Evolutionary conservation across 2,797 vertebrate genomes (phyloP).

Genomic region (Coregonus suidteri): DNA sequence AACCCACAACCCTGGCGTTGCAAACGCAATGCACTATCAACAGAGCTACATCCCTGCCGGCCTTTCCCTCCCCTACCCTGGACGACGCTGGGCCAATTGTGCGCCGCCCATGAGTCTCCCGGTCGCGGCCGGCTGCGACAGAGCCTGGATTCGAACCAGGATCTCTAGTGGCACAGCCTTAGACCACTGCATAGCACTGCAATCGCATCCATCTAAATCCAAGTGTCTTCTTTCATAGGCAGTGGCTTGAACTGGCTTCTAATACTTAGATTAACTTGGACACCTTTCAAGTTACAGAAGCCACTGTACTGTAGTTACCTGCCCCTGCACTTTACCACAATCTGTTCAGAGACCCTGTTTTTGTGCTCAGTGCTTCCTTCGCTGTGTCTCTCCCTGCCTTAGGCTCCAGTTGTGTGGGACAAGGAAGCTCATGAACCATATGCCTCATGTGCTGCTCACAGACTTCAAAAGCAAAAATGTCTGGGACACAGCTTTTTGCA

Average conservation of each 20-base stretch:
- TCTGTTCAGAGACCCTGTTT: not conserved
- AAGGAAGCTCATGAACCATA: slow-evolving; percentile 3
- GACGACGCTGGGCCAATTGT: too few relatives aligned
- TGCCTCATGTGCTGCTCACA: slow-evolving; percentile 17
- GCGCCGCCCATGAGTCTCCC: too few relatives aligned
- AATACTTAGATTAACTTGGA: not conserved
- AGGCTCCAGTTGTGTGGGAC: not conserved
- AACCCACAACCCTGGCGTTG: too few relatives aligned
- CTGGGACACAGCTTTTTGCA: slow-evolving; percentile 46
- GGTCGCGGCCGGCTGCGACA: too few relatives aligned
- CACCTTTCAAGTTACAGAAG: not conserved
- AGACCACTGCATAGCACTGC: too few relatives aligned
- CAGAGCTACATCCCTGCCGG: too few relatives aligned
- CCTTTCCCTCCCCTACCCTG: too few relatives aligned
- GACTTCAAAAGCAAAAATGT: slow-evolving; percentile 35
- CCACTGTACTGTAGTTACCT: not conserved
- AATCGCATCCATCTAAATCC: not conserved
- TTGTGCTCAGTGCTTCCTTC: not conserved
- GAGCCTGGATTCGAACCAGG: too few relatives aligned
- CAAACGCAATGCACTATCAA: too few relatives aligned
- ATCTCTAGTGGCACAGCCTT: too few relatives aligned
- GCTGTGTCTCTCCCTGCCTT: not conserved
- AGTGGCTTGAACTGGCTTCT: not conserved
- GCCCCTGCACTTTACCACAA: not conserved
- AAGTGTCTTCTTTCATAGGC: not conserved